phyloP scores from a whole-genome alignment of 2,797 vertebrate species.

The Sebastes flavidus region DNA sequence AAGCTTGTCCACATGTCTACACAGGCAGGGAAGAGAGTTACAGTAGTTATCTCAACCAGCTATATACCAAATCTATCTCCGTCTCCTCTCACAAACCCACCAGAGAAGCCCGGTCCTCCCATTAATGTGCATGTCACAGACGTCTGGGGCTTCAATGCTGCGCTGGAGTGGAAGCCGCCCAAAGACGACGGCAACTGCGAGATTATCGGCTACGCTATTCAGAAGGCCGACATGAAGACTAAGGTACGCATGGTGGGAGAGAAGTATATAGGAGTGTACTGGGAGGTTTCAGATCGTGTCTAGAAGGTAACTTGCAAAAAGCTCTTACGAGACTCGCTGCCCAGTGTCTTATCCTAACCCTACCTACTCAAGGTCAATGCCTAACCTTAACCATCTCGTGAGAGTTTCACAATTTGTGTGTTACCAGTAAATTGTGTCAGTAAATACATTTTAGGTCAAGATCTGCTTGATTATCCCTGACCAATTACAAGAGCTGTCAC shows the following conservation, averaged over 20 bases:
- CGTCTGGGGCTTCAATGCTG: constrained; percentile 91
- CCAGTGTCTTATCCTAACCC: too few relatives aligned
- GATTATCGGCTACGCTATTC: constrained; percentile 87
- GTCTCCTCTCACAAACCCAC: not conserved
- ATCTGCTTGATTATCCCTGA: not conserved
- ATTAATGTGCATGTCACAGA: constrained; percentile 84
- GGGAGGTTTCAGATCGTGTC: not conserved
- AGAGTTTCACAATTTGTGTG: too few relatives aligned
- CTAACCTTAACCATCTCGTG: too few relatives aligned
- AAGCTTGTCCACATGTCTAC: constrained; percentile 13
- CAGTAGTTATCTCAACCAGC: constrained; percentile 1
- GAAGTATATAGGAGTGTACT: not conserved
- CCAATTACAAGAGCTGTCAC: not conserved
- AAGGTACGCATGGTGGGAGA: constrained; percentile 78
- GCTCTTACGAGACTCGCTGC: too few relatives aligned
- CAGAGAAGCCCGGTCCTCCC: constrained; percentile 89
- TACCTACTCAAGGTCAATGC: too few relatives aligned
- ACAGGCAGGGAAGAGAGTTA: constrained; percentile 2
- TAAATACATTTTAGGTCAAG: not conserved
- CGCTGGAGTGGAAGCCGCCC: constrained; percentile 90
- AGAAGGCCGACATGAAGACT: constrained; percentile 92
- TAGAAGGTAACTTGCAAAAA: too few relatives aligned
- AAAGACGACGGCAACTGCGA: constrained; percentile 90
- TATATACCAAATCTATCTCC: not conserved
- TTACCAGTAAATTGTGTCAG: not conserved